These are phyloP conservation scores for Plutella xylostella DNA, from an alignment of 2,888 invertebrate genomes.

Conservation along the genomic window DNA sequence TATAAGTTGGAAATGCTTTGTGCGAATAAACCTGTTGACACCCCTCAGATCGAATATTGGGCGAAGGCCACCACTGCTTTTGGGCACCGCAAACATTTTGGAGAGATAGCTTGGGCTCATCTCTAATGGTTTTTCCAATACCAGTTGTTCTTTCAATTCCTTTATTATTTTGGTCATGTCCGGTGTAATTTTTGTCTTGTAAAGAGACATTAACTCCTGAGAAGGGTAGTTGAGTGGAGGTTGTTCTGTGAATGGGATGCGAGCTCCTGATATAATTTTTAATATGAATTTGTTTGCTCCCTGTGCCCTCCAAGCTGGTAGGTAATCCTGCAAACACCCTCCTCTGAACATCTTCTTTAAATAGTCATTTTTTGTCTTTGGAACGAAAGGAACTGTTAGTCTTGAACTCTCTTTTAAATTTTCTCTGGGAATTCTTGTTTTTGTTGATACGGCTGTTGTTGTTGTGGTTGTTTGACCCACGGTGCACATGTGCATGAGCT, in stretches of 20 bases:
- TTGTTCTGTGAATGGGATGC: constrained; percentile 13
- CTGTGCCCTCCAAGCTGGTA: constrained; percentile 5
- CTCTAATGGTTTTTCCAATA: constrained; percentile 8
- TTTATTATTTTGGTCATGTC: constrained; percentile 9
- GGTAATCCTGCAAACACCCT: constrained; percentile 2
- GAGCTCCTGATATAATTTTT: constrained; percentile 5
- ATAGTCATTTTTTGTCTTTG: constrained; percentile 1
- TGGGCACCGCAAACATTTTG: constrained; percentile 19
- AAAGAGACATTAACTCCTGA: constrained; percentile 1
- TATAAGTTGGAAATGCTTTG: constrained; percentile 18
- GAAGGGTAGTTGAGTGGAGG: constrained; percentile 10
- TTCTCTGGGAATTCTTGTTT: background rate
- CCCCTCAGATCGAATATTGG: constrained; percentile 21
- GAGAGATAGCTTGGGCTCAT: constrained; percentile 13
- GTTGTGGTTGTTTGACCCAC: background rate
- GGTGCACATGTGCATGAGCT: background rate
- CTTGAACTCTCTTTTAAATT: background rate
- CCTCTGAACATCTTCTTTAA: background rate
- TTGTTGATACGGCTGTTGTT: background rate
- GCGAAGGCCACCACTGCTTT: constrained; percentile 17
- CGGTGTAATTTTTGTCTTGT: constrained; percentile 5
- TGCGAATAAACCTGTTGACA: constrained; percentile 15
- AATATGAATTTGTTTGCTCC: constrained; percentile 14
- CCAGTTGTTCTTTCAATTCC: constrained; percentile 5
- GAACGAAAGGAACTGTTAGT: constrained; percentile 9